Base-by-base conservation (phyloP, 2,888 invertebrate genomes). In the Chydorus sphaericus region DNA sequence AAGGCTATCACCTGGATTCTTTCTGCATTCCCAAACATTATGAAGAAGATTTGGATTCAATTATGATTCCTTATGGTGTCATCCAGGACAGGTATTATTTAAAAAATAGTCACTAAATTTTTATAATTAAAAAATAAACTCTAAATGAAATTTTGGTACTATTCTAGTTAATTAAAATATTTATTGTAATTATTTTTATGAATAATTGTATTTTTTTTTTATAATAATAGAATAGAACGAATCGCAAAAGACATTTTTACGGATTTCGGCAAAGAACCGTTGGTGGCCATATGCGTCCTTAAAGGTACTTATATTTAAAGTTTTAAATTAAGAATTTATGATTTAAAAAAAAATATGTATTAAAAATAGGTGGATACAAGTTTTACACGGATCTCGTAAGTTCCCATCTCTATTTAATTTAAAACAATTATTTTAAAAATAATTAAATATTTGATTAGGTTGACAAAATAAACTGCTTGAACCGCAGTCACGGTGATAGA, bases 1-100 rank as follows among this genome's bases (percentile, higher is more conserved):
- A 61, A 30, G 73, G 72, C 0, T 73, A 74, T 61, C 66, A 67
- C 1, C 63, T 72, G 23, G 68, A 70, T 18, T 64, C 70, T 56
- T 75, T 77, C 63, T 72, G 73, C 64, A 67, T 76, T 23, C 75
- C 76, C 0, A 68, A 68, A 57, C 75, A 75, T 61, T 76, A 77
- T 62, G 69, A 72, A 55, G 66, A 70, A 10, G 72, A 73, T 61
- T 62, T 77, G 54, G 70, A 73, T 49, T 64, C 68, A 50, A 70
- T 77, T 18, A 64, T 77, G 36, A 71, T 77, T 38, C 75, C 76
- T 8, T 70, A 71, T 59, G 77, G 77, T 11, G 63, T 75, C 26
- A 71, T 75, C 36, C 65, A 70, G 56, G 77, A 77, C 65, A 69
- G 76, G 69, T 74, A 55, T 49, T 50, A 23, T n/a, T n/a, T n/a